Evolutionary conservation across 2,113 vertebrate species (phyloP), one percentile per base, ranked within the genome.

Genomic region (Prietella phreatophila): DNA sequence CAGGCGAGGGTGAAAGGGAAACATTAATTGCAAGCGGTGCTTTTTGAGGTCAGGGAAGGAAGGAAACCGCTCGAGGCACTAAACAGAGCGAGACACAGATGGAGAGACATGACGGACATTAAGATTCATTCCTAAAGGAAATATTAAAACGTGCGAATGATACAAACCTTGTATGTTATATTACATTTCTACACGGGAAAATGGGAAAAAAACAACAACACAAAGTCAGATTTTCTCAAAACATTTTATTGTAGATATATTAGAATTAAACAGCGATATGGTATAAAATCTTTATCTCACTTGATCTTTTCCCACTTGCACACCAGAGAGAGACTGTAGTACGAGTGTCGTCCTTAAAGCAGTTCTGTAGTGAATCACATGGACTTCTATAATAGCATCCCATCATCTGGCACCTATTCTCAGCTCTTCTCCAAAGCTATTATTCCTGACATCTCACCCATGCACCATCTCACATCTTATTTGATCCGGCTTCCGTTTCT

Each of bases 381-480:
- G 58, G 71, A 76, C 39, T 53, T 67, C 55, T 55, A 55, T 11
- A 67, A 85, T 20, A 75, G 55, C 4, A 7, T 25, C 42, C 42
- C 20, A 22, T 55, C 58, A 39, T 76, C 61, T 7, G 1, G 1
- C 0, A 6, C 47, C 50, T 71, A 39, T 61, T 80, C 30, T 80
- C 58, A 53, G 17, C 36, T 78, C 73, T 63, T 76, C 56, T 76
- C 36, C 84, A 1, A n/a, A 15, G 58, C 60, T 86, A 65, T 86
- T 78, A 86, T 79, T 78, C 71, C 58, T 86, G 85, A 50, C 36
- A 86, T 63, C 8, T 50, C 56, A 86, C 39, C 42, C 39, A 9
- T 86, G 42, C 5, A 65, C n/a, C 15, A 20, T 36, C 82, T 65
- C 56, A 8, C 61, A 56, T 50, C 8, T 30, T 47, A 22, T 27